Evolutionary conservation across 2,113 vertebrate genomes (phyloP).

Genomic region (Pan troglodytes): NHGRI_mPanTro3-v2.1_pri NC_072404.2:147780001-147780500

Average conservation of each 20-base stretch:
- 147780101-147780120: not conserved
- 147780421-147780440: not conserved
- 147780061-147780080: not conserved
- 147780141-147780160: accelerated
- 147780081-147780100: not conserved
- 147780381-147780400: not conserved
- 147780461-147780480: not conserved
- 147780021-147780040: not conserved
- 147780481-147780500: not conserved
- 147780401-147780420: not conserved
- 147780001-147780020: accelerated
- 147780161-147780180: accelerated
- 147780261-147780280: not conserved
- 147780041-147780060: not conserved
- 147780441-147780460: not conserved
- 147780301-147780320: accelerated
- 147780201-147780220: not conserved
- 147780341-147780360: accelerated
- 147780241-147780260: not conserved
- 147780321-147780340: not conserved
- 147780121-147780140: not conserved
- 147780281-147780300: not conserved
- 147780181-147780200: not conserved
- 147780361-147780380: not conserved
- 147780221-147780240: accelerated